A percentile compares a stretch with the other conserved stretches of the same genome.
Conservation (phyloP, 1,140 invertebrate species). For the Drosophila athabasca region DNA sequence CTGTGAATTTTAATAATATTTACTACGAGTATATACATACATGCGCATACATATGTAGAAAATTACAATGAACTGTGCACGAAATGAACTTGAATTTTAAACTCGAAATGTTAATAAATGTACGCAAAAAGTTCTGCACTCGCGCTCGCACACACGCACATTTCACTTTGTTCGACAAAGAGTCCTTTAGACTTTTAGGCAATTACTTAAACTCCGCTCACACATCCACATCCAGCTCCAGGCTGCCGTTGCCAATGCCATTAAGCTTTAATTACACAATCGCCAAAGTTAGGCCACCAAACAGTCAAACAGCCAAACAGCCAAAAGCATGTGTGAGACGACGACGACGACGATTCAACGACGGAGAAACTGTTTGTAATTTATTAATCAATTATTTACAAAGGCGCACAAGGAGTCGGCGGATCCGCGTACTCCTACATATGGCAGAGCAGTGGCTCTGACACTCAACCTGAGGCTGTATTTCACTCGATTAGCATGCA, state of each 20-base stretch:
- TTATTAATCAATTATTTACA: constrained; percentile 46
- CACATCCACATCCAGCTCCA: background rate
- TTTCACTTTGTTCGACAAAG: no score
- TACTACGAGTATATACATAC: no score
- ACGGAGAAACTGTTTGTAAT: constrained; percentile 38
- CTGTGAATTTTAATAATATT: no score
- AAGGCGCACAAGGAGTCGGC: background rate
- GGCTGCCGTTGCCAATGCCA: background rate
- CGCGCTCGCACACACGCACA: background rate
- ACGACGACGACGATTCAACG: constrained; percentile 1
- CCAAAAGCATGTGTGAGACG: constrained; percentile 9
- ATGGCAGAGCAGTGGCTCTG: no score
- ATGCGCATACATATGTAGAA: no score
- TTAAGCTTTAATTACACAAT: constrained; percentile 23
- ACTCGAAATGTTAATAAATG: background rate
- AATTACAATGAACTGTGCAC: no score
- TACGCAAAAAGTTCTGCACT: no score
- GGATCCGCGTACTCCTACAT: background rate
- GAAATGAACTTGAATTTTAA: background rate
- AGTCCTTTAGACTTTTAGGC: background rate
- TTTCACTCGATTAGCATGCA: constrained; percentile 34
- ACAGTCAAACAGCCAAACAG: no score
- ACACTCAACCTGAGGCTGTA: constrained; percentile 1
- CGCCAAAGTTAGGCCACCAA: background rate
- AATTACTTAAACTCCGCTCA: constrained; percentile 2